These are phyloP conservation scores for Hemibagrus guttatus DNA, from an alignment of 2,797 vertebrate species.

Conservation along the genomic window DNA sequence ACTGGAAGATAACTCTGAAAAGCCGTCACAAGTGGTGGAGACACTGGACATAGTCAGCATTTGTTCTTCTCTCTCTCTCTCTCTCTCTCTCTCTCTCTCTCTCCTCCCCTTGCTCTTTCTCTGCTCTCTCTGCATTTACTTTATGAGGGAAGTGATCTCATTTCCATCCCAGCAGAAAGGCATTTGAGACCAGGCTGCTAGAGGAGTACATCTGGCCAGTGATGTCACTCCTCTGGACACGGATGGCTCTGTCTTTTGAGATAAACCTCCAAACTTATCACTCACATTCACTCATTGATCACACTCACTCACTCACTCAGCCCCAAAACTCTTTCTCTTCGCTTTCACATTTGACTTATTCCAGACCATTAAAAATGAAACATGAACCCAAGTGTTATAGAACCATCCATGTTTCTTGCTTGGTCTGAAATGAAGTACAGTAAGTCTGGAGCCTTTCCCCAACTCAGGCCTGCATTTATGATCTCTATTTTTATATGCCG, in stretches of 20 bases:
- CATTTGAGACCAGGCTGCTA: conserved; percentile 61
- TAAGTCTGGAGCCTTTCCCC: conserved; percentile 31
- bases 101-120: conserved; percentile 10
- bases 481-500: conserved; percentile 60
- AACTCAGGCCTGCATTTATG: conserved; percentile 43
- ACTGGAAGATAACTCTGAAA: conserved; percentile 16
- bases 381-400: conserved; percentile 18
- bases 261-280: conserved; percentile 51
- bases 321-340: neutral
- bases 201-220: conserved; percentile 63
- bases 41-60: conserved; percentile 46
- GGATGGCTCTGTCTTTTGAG: conserved; percentile 50
- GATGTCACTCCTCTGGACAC: conserved; percentile 67
- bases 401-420: conserved; percentile 23
- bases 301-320: neutral
- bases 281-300: conserved; percentile 46
- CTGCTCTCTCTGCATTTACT: conserved; percentile 46
- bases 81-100: neutral
- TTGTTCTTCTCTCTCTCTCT: neutral
- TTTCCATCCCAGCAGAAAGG: conserved; percentile 66
- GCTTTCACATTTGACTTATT: conserved; percentile 1
- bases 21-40: conserved; percentile 34
- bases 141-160: conserved; percentile 75
- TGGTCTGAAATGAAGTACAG: conserved; percentile 25
- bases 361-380: conserved; percentile 21